Conservation (phyloP, 2,888 invertebrate genomes). For the Euclidia mi region DNA sequence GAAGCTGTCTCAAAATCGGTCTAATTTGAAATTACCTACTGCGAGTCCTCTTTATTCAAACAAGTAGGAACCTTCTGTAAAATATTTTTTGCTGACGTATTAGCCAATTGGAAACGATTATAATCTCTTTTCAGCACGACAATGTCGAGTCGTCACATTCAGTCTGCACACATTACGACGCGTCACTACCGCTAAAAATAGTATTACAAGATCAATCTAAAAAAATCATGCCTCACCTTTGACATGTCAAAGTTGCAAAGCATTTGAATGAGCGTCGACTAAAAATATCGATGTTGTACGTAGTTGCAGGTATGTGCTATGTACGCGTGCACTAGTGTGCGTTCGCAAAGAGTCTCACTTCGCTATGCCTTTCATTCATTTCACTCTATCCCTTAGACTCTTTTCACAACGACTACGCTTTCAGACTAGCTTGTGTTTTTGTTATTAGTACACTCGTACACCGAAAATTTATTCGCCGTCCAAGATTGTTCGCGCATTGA, state of each 20-base stretch:
- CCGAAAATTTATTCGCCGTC: not conserved
- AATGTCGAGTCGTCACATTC: too few relatives aligned
- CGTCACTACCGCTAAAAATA: conserved; percentile 21
- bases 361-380: conserved; percentile 52
- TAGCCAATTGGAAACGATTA: too few relatives aligned
- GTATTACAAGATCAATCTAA: conserved; percentile 32
- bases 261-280: conserved; percentile 39
- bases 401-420: conserved; percentile 40
- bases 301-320: conserved; percentile 17
- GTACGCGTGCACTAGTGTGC: conserved; percentile 10
- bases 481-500: not conserved
- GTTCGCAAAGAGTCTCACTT: conserved; percentile 38
- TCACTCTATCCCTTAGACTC: conserved; percentile 42
- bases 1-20: too few relatives aligned
- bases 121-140: too few relatives aligned
- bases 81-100: too few relatives aligned
- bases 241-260: conserved; percentile 41
- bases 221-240: conserved; percentile 42
- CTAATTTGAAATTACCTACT: too few relatives aligned
- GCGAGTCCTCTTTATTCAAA: too few relatives aligned
- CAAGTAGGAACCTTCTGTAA: too few relatives aligned
- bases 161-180: not conserved
- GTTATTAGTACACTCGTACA: conserved; percentile 31
- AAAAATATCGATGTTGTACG: conserved; percentile 46
- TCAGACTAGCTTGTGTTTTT: conserved; percentile 31